These are phyloP conservation scores for Eupithecia dodoneata DNA, from an alignment of 2,888 invertebrate species.

Conservation along the genomic window DNA sequence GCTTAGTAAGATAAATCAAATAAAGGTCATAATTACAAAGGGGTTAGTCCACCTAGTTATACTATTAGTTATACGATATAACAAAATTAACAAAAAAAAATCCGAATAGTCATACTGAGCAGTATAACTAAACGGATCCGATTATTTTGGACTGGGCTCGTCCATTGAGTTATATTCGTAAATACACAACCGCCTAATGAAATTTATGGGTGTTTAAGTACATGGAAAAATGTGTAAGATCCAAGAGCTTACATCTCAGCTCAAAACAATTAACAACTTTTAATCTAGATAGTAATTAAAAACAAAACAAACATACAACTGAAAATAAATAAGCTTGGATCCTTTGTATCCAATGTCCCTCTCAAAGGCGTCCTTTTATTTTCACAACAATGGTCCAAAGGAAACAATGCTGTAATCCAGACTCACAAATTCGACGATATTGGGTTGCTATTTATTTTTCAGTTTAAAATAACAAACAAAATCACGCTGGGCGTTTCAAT, in stretches of 20 bases:
- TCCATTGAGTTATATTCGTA: neutral
- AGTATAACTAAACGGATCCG: neutral
- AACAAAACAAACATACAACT: neutral
- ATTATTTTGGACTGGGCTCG: neutral
- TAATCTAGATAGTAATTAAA: neutral
- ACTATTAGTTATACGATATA: neutral
- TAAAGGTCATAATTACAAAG: too few relatives aligned
- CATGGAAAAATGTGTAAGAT: too few relatives aligned
- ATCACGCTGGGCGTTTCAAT: conserved; percentile 3
- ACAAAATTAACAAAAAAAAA: neutral
- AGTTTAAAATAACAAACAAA: conserved; percentile 7
- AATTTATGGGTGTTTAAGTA: too few relatives aligned
- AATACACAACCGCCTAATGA: neutral
- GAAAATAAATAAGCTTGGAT: conserved; percentile 18
- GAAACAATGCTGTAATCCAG: conserved; percentile 17
- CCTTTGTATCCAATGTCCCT: conserved; percentile 25
- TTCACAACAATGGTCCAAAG: conserved; percentile 24
- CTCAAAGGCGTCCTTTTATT: conserved; percentile 20
- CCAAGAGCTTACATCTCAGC: neutral
- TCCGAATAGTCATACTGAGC: neutral
- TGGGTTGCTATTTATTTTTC: conserved; percentile 14
- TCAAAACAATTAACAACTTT: neutral
- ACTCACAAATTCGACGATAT: conserved; percentile 17
- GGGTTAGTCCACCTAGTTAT: neutral
- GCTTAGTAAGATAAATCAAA: too few relatives aligned